Conservation (phyloP, 2,113 vertebrate genomes). For the Speoplatyrhinus poulsoni region DNA sequence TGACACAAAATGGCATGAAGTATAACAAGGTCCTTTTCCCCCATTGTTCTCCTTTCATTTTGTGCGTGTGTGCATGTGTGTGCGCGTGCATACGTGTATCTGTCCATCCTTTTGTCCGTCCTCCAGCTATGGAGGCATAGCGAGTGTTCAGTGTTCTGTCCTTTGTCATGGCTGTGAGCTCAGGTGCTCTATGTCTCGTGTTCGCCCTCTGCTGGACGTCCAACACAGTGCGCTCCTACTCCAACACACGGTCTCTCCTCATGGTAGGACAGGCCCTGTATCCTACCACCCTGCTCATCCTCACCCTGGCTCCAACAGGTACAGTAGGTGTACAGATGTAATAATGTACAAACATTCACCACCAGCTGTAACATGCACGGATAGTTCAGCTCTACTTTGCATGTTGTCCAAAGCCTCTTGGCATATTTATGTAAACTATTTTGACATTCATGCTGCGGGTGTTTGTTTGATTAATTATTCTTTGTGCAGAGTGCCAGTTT, state of each 20-base stretch:
- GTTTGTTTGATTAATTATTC: no score
- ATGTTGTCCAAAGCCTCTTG: no score
- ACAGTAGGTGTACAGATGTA: constrained; percentile 23
- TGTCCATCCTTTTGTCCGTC: constrained; percentile 23
- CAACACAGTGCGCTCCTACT: constrained; percentile 72
- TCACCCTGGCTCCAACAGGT: constrained; percentile 75
- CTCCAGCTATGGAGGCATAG: constrained; percentile 67
- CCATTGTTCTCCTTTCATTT: background rate
- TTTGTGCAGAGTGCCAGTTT: no score
- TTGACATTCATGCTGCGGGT: no score
- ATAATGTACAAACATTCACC: background rate
- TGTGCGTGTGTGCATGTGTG: constrained; percentile 1
- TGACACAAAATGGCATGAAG: no score
- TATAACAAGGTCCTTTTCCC: background rate
- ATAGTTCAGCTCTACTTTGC: no score
- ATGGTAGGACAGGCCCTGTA: constrained; percentile 72
- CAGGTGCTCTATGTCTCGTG: constrained; percentile 71
- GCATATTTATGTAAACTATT: no score
- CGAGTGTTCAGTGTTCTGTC: constrained; percentile 72
- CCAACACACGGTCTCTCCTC: constrained; percentile 73
- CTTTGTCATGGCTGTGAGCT: constrained; percentile 74
- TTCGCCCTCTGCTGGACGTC: constrained; percentile 79
- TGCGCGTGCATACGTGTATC: constrained; percentile 1
- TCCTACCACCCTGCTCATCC: constrained; percentile 75
- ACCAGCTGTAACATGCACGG: no score